Evolutionary conservation across 2,113 vertebrate species (phyloP).

Genomic region (Gymnocephalus cernua): DNA sequence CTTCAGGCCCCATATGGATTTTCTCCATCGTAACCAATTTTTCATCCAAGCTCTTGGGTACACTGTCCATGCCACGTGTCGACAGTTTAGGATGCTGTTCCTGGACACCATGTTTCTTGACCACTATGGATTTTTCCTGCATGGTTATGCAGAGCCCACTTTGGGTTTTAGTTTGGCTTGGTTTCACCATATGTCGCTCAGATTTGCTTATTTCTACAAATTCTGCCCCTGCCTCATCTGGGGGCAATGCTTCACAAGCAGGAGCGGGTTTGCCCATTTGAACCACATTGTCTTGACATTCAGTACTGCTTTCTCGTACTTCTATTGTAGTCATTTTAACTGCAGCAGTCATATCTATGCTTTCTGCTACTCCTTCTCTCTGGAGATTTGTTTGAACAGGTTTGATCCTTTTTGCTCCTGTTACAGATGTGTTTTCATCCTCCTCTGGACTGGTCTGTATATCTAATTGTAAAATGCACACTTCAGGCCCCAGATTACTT

Average conservation of each 20-base stretch:
- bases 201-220: constrained; percentile 21
- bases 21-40: not conserved
- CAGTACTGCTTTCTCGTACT: not conserved
- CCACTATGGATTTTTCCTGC: not conserved
- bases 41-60: not conserved
- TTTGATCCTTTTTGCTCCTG: not conserved
- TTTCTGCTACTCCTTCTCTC: not conserved
- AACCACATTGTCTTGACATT: not conserved
- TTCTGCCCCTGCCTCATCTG: constrained; percentile 11
- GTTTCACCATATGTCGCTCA: not conserved
- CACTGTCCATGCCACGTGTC: not conserved
- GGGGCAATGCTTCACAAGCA: not conserved
- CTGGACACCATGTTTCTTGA: not conserved
- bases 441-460: not conserved
- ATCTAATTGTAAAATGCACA: constrained; percentile 29
- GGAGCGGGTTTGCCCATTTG: constrained; percentile 9
- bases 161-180: constrained; percentile 5
- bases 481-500: not conserved
- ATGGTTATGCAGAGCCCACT: not conserved
- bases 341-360: not conserved
- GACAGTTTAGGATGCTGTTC: constrained; percentile 1
- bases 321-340: not conserved
- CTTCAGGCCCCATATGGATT: not conserved
- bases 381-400: constrained; percentile 6
- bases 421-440: not conserved